A percentile compares a stretch with the other conserved stretches of the same genome.
phyloP scores from a whole-genome alignment of 2,113 vertebrate genomes.

The Urocitellus parryii region DNA sequence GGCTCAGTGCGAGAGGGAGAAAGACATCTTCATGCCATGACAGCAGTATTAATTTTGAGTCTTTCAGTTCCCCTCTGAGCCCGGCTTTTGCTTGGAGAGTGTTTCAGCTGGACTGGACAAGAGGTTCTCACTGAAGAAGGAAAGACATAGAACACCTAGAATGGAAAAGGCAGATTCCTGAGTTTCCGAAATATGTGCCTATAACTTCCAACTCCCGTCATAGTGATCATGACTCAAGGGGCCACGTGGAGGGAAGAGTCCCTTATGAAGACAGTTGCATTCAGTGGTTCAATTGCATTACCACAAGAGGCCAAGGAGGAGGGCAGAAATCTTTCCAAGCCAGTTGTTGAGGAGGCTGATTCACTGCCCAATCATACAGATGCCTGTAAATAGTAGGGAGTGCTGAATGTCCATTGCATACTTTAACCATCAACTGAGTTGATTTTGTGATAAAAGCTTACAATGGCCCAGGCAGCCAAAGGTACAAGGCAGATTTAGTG shows the following conservation, averaged over 20 bases:
- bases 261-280: neutral
- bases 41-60: neutral
- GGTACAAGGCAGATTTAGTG: neutral
- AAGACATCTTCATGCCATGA: neutral
- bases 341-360: neutral
- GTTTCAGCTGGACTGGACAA: neutral
- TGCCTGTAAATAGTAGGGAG: neutral
- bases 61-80: neutral
- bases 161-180: neutral
- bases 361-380: neutral
- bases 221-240: neutral
- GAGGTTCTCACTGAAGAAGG: neutral
- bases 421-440: neutral
- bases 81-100: neutral
- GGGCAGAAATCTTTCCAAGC: neutral
- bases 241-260: neutral
- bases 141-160: neutral
- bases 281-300: neutral
- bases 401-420: neutral
- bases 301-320: too few species aligned
- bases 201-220: neutral
- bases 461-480: neutral
- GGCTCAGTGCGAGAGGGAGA: neutral
- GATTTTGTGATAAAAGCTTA: neutral
- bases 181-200: neutral